phyloP scores from a whole-genome alignment of 2,113 vertebrate species.

The Gracilinanus agilis region DNA sequence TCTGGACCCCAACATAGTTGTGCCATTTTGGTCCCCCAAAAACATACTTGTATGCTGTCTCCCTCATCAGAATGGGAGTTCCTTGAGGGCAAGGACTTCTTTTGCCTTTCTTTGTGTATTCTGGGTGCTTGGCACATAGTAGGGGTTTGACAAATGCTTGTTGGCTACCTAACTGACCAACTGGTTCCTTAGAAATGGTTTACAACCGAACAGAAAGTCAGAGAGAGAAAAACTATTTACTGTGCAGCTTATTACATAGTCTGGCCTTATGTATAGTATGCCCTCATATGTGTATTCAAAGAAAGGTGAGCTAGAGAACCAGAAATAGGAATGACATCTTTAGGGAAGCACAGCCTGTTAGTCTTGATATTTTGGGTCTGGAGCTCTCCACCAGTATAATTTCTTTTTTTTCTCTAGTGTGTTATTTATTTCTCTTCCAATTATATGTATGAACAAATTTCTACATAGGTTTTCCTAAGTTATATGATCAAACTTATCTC shows the following conservation, averaged over 20 bases:
- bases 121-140: not conserved
- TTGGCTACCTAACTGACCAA: not conserved
- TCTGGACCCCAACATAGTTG: not conserved
- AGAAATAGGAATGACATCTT: not conserved
- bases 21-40: not conserved
- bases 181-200: not conserved
- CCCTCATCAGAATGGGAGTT: not conserved
- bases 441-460: too few relatives aligned
- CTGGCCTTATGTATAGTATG: not conserved
- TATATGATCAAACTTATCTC: too few relatives aligned
- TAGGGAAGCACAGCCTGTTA: not conserved
- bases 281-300: accelerated
- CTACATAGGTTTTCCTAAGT: too few relatives aligned
- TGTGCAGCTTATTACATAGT: not conserved
- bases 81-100: not conserved
- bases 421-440: too few relatives aligned
- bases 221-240: not conserved
- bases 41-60: not conserved
- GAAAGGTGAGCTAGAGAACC: not conserved
- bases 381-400: not conserved
- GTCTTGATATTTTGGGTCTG: not conserved
- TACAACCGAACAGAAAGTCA: not conserved
- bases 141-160: not conserved
- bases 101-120: not conserved
- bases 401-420: not conserved